phyloP scores from a whole-genome alignment of 1,140 invertebrate species.

The Latrodectus geometricus region DNA sequence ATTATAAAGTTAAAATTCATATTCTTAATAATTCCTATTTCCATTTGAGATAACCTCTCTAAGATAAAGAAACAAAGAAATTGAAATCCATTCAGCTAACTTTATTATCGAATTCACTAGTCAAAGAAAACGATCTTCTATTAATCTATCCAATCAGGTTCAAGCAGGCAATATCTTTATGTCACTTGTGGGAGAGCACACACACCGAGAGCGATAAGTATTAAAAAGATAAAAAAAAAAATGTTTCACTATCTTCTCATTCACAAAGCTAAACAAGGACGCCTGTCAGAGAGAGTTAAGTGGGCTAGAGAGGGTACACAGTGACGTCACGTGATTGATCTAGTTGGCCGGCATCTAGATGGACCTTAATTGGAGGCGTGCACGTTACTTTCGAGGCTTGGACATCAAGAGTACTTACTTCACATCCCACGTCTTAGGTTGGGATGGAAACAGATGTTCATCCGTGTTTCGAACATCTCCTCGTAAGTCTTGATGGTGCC shows the following conservation, averaged over 20 bases:
- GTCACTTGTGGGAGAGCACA: neutral
- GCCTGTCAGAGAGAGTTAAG: constrained; percentile 10
- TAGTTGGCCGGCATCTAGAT: constrained; percentile 26
- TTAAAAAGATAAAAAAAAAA: neutral
- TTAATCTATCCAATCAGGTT: neutral
- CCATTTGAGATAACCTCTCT: too few species aligned
- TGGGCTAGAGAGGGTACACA: neutral
- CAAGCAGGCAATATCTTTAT: neutral
- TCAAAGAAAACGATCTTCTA: neutral
- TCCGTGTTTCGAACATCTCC: neutral
- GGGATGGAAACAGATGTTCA: neutral
- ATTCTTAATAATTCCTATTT: too few species aligned
- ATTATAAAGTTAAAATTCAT: too few species aligned
- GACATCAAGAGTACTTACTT: constrained; percentile 20
- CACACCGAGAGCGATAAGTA: neutral
- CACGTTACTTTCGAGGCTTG: neutral
- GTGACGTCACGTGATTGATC: constrained; percentile 33
- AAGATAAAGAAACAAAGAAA: too few species aligned
- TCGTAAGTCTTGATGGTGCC: neutral
- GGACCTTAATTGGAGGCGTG: constrained; percentile 43
- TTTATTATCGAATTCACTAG: too few species aligned
- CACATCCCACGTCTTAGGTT: constrained; percentile 21
- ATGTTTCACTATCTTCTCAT: neutral
- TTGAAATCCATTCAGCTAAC: too few species aligned
- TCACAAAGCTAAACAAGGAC: constrained; percentile 24